Conservation (phyloP, 2,888 invertebrate genomes). For the Aromia moschata region DNA sequence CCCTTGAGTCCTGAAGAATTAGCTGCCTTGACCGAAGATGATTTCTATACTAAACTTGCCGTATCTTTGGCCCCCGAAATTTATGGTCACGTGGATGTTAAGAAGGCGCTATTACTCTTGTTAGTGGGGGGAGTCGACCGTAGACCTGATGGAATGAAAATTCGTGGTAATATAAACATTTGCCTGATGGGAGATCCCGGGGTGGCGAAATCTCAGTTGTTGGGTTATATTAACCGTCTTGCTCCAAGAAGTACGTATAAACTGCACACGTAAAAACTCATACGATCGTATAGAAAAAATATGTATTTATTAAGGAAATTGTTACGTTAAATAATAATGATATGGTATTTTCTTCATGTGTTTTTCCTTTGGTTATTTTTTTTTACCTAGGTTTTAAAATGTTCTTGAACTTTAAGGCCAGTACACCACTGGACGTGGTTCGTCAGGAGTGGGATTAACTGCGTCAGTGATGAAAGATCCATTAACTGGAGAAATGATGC, state of each 20-base stretch:
- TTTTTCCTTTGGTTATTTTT: too few species aligned
- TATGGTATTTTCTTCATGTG: too few species aligned
- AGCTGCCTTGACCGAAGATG: conserved; percentile 80
- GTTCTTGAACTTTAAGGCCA: conserved; percentile 67
- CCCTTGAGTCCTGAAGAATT: conserved; percentile 87
- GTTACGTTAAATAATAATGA: too few species aligned
- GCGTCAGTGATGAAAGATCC: conserved; percentile 99
- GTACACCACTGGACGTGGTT: conserved; percentile 96
- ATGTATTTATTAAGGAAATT: too few species aligned
- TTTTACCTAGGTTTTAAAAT: too few species aligned
- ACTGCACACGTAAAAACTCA: background rate
- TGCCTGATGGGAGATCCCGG: conserved; percentile 99
- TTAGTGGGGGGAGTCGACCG: conserved; percentile 92
- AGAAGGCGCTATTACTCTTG: conserved; percentile 92
- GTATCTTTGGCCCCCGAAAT: conserved; percentile 97
- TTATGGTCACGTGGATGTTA: conserved; percentile 97
- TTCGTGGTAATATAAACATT: conserved; percentile 96
- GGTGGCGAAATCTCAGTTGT: conserved; percentile 97
- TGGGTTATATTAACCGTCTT: conserved; percentile 93
- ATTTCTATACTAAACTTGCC: conserved; percentile 93
- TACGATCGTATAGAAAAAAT: too few species aligned
- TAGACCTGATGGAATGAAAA: conserved; percentile 95
- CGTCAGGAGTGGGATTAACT: conserved; percentile 98
- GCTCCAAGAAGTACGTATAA: conserved; percentile 79
- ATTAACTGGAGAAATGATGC: conserved; percentile 95